Evolutionary conservation across 1,140 invertebrate genomes (phyloP).

Genomic region (Gryon sp.): DNA sequence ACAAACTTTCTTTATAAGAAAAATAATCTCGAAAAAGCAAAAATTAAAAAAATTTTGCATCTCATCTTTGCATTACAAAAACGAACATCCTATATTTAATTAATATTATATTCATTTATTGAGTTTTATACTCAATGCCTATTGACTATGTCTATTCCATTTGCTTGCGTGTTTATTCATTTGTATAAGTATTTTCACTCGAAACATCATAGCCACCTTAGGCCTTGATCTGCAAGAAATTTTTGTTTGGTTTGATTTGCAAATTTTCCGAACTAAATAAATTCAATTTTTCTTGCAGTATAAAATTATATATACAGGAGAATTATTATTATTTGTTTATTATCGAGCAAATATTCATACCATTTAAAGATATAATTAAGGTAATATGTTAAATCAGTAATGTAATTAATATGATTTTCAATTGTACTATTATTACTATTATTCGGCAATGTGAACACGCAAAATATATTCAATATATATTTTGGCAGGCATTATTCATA

Average conservation of each 20-base stretch:
- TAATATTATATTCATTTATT: conserved; percentile 3
- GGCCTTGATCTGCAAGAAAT: conserved; percentile 6
- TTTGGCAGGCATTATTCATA: no score
- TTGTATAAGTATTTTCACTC: not conserved
- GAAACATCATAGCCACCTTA: conserved; percentile 10
- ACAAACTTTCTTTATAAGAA: not conserved
- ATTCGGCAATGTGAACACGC: no score
- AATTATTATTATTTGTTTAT: no score
- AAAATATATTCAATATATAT: no score
- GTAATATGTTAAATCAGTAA: no score
- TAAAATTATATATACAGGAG: no score
- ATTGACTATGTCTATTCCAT: conserved; percentile 16
- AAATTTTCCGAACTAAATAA: no score
- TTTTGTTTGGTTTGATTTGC: not conserved
- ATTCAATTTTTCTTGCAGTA: no score
- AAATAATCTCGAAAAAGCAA: not conserved
- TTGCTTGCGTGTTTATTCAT: not conserved
- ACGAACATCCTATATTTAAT: not conserved
- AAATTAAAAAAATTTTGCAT: not conserved
- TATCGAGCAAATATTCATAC: no score
- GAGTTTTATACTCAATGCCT: conserved; percentile 8
- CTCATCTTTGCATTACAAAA: conserved; percentile 28
- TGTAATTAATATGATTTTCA: no score
- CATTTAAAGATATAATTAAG: no score
- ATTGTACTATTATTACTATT: no score